Percentiles rank a stretch among this genome's conserved stretches.
phyloP scores from a whole-genome alignment of 1,140 invertebrate species.

The Cyclina sinensis region DNA sequence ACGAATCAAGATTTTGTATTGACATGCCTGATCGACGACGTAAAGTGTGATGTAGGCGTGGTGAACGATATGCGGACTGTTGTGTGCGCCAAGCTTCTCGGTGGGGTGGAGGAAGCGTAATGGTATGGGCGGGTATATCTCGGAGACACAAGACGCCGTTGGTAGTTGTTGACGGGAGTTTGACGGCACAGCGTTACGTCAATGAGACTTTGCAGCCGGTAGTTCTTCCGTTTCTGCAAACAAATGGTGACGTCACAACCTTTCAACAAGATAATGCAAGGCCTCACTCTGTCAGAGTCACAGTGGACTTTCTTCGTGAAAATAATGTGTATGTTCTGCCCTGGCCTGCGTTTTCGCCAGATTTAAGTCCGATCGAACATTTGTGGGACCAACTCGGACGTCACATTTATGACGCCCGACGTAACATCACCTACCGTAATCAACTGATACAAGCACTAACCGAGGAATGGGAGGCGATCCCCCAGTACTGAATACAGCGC shows the following conservation, averaged over 20 bases:
- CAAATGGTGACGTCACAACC: no score
- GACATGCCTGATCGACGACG: neutral
- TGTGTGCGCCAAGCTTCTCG: neutral
- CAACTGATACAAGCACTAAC: neutral
- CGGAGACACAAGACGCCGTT: neutral
- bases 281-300: slow-evolving; percentile 25
- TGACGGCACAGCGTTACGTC: slow-evolving; percentile 19
- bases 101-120: slow-evolving; percentile 22
- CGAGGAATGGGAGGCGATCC: neutral
- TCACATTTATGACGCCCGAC: neutral
- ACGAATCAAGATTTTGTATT: slow-evolving; percentile 14
- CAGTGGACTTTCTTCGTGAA: neutral
- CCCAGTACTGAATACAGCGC: neutral
- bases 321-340: neutral
- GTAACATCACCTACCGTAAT: neutral
- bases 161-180: no score
- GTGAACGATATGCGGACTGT: neutral
- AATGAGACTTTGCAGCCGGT: neutral
- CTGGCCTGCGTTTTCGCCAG: slow-evolving; percentile 3
- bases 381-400: slow-evolving; percentile 14
- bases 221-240: no score
- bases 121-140: no score
- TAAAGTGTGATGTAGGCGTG: neutral
- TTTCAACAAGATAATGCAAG: neutral
- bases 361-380: slow-evolving; percentile 7